These are phyloP conservation scores for Sesia bembeciformis DNA, from an alignment of 2,888 invertebrate genomes.

Conservation along the genomic window DNA sequence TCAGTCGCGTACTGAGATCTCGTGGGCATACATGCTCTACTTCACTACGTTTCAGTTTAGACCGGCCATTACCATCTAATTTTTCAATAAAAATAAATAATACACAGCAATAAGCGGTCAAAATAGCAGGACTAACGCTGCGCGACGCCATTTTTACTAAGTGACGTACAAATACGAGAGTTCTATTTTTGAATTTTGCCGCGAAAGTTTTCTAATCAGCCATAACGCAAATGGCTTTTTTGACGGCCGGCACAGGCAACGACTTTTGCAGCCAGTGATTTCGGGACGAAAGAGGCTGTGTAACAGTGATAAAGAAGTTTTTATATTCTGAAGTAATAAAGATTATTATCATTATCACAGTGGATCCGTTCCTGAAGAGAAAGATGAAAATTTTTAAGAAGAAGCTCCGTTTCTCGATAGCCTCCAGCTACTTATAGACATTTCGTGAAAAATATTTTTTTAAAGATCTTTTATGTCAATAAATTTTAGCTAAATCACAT, in stretches of 20 bases:
- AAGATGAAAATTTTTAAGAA: constrained; percentile 71
- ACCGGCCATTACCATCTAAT: constrained; percentile 59
- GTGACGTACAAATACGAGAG: constrained; percentile 24
- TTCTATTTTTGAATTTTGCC: constrained; percentile 51
- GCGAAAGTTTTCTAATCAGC: constrained; percentile 32
- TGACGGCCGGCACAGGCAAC: constrained; percentile 18
- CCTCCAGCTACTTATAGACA: constrained; percentile 17
- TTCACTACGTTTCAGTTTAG: constrained; percentile 34
- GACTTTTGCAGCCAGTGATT: constrained; percentile 26
- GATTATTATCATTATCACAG: constrained; percentile 20
- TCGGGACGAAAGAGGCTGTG: constrained; percentile 13
- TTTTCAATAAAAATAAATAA: constrained; percentile 69
- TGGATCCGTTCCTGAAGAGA: constrained; percentile 62
- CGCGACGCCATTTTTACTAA: constrained; percentile 34
- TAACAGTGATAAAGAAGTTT: constrained; percentile 9
- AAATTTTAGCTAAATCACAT: constrained; percentile 20
- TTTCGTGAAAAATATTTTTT: constrained; percentile 9
- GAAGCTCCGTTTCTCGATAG: constrained; percentile 65
- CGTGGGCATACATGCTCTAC: constrained; percentile 52
- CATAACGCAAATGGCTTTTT: constrained; percentile 38
- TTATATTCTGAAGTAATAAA: constrained; percentile 5
- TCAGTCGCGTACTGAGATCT: constrained; percentile 51
- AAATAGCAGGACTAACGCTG: constrained; percentile 44
- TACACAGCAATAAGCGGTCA: constrained; percentile 47
- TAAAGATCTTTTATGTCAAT: constrained; percentile 2